phyloP scores from a whole-genome alignment of 2,113 vertebrate genomes.

The Brachypodius melanocephalos region DNA sequence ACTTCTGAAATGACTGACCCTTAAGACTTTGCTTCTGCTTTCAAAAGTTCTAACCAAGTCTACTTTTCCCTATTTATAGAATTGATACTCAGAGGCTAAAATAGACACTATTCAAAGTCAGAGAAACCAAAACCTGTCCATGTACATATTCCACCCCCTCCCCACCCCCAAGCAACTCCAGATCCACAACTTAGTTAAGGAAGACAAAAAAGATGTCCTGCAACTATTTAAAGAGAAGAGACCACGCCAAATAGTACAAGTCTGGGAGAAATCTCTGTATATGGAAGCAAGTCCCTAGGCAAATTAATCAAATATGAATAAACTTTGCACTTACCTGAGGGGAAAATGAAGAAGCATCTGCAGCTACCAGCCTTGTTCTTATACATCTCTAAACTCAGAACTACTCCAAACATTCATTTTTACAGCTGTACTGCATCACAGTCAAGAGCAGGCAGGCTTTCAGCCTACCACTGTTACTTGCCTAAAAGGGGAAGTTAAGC shows the following conservation, averaged over 20 bases:
- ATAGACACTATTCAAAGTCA: not conserved
- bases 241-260: not conserved
- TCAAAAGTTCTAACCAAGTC: not conserved
- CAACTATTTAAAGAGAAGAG: not conserved
- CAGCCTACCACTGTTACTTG: not conserved
- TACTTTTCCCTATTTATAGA: not conserved
- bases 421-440: not conserved
- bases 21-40: not conserved
- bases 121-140: not conserved
- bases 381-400: not conserved
- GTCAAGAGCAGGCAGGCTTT: not conserved
- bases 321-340: not conserved
- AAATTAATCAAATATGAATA: not conserved
- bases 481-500: not conserved
- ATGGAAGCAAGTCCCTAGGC: not conserved
- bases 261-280: not conserved
- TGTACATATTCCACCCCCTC: no score
- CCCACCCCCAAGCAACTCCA: not conserved
- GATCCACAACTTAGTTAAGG: not conserved
- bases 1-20: not conserved
- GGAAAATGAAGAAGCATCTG: not conserved
- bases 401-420: not conserved
- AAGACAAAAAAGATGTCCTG: not conserved
- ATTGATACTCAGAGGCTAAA: not conserved
- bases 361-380: not conserved